Evolutionary conservation across 2,113 vertebrate species (phyloP), one percentile per base, ranked within the genome.

Genomic region (Oenanthe melanoleuca): DNA sequence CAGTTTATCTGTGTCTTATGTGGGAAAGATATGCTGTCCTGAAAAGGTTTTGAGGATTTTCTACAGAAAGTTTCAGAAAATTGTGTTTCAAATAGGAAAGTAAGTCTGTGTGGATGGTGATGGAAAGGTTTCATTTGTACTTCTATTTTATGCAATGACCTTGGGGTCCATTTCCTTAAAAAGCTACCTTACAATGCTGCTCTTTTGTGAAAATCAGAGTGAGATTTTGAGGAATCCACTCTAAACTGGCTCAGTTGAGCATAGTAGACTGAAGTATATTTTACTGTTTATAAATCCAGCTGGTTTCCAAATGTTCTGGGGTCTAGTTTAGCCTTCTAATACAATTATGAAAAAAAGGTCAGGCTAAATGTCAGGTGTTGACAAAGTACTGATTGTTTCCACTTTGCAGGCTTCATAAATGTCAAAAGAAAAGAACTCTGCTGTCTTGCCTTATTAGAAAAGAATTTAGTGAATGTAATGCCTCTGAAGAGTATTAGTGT

Each of bases 311-410:
- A 97, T 96, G 95, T 97, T 94, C 89, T 90, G 91, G 63, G 69
- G 89, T 96, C 84, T 95, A 88, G 86, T 91, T 86, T 95, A 93
- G 92, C 92, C 61, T 91, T 93, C 94, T 97, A 96, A 96, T 93
- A 95, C 86, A 93, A 96, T 94, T 96, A 96, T 91, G 95, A 92
- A 97, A 95, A 95, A 88, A 95, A 95, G 96, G 95, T 97, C 95
- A 96, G 79, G 81, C 92, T 93, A 92, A 96, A 96, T 96, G 95
- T 97, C 91, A 96, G 95, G 96, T 96, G 97, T 96, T 97, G 97
- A 97, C 96, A 97, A 97, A 96, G 95, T 91, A 95, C 92, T 96
- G 97, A 96, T 97, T 96, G 95, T 95, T 94, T 97, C 93, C 89
- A 96, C 96, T 97, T 97, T 97, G 89, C 93, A 96, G 85, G 81